Evolutionary conservation across 2,113 vertebrate species (phyloP).

Genomic region (Campylomormyrus tamandua): DNA sequence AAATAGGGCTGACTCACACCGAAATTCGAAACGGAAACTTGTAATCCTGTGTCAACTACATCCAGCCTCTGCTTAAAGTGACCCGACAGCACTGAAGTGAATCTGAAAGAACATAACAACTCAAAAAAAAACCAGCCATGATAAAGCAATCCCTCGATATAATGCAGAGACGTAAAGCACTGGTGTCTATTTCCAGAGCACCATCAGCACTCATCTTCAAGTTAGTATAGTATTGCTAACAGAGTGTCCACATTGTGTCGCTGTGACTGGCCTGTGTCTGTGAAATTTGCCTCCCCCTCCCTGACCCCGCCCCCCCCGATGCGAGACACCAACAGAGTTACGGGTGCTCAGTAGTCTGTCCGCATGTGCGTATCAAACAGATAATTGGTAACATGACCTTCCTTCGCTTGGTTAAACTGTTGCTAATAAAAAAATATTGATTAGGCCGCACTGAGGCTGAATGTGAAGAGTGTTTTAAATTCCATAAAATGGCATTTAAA

Average conservation of each 20-base stretch:
- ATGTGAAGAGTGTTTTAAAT: constrained; percentile 19
- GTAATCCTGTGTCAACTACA: neutral
- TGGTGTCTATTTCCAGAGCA: neutral
- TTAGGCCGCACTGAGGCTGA: constrained; percentile 10
- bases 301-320: neutral
- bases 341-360: constrained; percentile 21
- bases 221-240: neutral
- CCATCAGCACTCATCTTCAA: neutral
- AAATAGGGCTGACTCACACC: neutral
- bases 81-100: neutral
- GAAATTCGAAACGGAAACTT: neutral
- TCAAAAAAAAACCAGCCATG: neutral
- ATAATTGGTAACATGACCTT: constrained; percentile 35
- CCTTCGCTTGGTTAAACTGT: constrained; percentile 34
- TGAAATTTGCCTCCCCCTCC: neutral
- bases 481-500: constrained; percentile 30
- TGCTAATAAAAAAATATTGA: constrained; percentile 31
- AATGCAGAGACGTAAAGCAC: neutral
- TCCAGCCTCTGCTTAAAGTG: neutral
- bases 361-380: constrained; percentile 21
- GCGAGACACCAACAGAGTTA: neutral
- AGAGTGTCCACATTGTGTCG: neutral
- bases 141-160: neutral
- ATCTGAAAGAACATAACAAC: neutral
- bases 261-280: neutral